These are phyloP conservation scores for Alitta virens DNA, from an alignment of 2,888 invertebrate species.

Conservation along the genomic window DNA sequence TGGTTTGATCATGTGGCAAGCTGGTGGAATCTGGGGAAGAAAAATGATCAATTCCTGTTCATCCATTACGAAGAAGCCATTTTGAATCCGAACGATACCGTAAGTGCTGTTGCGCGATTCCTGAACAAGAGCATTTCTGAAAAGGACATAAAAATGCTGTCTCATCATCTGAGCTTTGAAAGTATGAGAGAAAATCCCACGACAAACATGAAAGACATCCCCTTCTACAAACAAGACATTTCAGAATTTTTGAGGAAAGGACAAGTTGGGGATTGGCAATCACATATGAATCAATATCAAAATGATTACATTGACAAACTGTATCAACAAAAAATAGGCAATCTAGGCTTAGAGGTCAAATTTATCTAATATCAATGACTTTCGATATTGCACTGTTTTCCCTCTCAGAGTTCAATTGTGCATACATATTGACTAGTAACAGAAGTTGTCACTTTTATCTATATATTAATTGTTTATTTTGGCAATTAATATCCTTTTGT, in stretches of 20 bases:
- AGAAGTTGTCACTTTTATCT: too few species aligned
- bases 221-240: not conserved
- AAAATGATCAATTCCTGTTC: not conserved
- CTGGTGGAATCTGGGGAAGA: not conserved
- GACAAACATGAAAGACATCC: not conserved
- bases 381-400: too few species aligned
- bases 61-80: not conserved
- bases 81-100: not conserved
- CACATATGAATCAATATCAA: not conserved
- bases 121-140: not conserved
- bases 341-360: not conserved
- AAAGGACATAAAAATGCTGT: not conserved
- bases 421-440: too few species aligned
- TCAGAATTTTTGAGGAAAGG: not conserved
- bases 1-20: constrained; percentile 2
- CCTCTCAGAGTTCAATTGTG: too few species aligned
- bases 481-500: too few species aligned
- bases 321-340: not conserved
- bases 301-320: not conserved
- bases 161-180: not conserved
- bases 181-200: not conserved
- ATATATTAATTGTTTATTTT: too few species aligned
- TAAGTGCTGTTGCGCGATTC: not conserved
- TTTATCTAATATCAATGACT: not conserved
- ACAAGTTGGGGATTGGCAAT: not conserved